A percentile compares a stretch with the other conserved stretches of the same genome.
Evolutionary conservation across 2,888 invertebrate species (phyloP).

Genomic region (Drosophila greeni): DNA sequence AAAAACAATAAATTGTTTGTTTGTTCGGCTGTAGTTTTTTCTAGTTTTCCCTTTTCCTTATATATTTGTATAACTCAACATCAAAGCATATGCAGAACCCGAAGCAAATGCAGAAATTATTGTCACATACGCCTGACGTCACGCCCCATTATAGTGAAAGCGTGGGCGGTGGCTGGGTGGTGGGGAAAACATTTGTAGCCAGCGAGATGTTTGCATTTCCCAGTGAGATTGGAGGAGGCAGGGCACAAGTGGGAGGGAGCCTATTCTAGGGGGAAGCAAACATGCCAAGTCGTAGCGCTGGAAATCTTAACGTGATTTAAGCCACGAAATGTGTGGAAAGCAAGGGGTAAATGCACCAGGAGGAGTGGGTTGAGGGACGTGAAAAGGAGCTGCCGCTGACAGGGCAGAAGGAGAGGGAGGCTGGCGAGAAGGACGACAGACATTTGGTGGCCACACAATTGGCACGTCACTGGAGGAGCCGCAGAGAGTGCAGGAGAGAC

Average conservation of each 20-base stretch:
- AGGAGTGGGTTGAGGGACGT: not conserved
- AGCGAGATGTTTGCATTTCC: constrained; percentile 33
- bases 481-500: not conserved
- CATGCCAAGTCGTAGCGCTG: constrained; percentile 60
- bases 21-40: too few species aligned
- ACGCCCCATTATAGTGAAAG: constrained; percentile 26
- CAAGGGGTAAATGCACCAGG: constrained; percentile 16
- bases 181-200: constrained; percentile 20
- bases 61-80: not conserved
- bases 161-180: not conserved
- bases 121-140: constrained; percentile 32
- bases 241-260: not conserved
- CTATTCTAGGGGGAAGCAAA: constrained; percentile 28
- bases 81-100: constrained; percentile 7
- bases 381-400: constrained; percentile 34
- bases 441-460: constrained; percentile 59
- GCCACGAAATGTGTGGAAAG: constrained; percentile 46
- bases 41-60: too few species aligned
- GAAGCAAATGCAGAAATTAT: constrained; percentile 30
- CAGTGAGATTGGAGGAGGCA: constrained; percentile 2
- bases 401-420: constrained; percentile 7
- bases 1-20: too few species aligned
- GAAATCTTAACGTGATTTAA: constrained; percentile 69
- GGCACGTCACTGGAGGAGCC: constrained; percentile 50
- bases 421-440: constrained; percentile 18